phyloP scores from a whole-genome alignment of 2,797 vertebrate genomes.

The Xiphophorus birchmanni region DNA sequence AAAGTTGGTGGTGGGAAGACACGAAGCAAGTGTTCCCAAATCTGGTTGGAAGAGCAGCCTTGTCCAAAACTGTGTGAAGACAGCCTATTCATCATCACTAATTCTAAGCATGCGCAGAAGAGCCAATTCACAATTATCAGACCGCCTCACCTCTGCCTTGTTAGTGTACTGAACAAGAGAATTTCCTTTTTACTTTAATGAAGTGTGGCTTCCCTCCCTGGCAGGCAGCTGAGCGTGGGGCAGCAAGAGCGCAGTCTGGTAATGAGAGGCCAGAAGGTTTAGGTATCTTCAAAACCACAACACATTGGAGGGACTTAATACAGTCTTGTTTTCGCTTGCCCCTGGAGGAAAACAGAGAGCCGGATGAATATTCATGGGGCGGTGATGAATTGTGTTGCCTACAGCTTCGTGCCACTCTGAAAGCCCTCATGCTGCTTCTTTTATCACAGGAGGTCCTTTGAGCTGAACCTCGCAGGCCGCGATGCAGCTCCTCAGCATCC shows the following conservation, averaged over 20 bases:
- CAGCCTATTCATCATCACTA: conserved; percentile 43
- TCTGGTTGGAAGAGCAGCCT: conserved; percentile 39
- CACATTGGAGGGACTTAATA: conserved; percentile 65
- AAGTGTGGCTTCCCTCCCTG: conserved; percentile 64
- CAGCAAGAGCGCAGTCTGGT: conserved; percentile 57
- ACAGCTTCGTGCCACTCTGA: conserved; percentile 70
- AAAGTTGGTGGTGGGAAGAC: conserved; percentile 36
- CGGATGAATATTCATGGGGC: conserved; percentile 79
- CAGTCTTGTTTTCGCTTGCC: conserved; percentile 65
- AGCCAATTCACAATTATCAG: conserved; percentile 61
- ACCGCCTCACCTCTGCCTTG: conserved; percentile 68
- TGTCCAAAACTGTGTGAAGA: conserved; percentile 4
- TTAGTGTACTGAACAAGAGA: conserved; percentile 63
- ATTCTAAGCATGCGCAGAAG: conserved; percentile 26
- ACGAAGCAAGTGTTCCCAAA: conserved; percentile 65
- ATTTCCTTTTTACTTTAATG: conserved; percentile 77
- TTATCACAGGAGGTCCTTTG: conserved; percentile 71
- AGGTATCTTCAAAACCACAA: conserved; percentile 71
- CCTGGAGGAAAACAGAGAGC: conserved; percentile 63
- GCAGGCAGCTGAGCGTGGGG: conserved; percentile 60
- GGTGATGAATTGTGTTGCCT: conserved; percentile 75
- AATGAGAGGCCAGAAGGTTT: conserved; percentile 78
- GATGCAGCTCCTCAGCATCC: conserved; percentile 58
- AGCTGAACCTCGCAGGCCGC: conserved; percentile 64
- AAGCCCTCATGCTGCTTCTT: conserved; percentile 73